These are phyloP conservation scores for Columbina picui DNA, from an alignment of 2,113 vertebrate genomes.

Conservation along the genomic window DNA sequence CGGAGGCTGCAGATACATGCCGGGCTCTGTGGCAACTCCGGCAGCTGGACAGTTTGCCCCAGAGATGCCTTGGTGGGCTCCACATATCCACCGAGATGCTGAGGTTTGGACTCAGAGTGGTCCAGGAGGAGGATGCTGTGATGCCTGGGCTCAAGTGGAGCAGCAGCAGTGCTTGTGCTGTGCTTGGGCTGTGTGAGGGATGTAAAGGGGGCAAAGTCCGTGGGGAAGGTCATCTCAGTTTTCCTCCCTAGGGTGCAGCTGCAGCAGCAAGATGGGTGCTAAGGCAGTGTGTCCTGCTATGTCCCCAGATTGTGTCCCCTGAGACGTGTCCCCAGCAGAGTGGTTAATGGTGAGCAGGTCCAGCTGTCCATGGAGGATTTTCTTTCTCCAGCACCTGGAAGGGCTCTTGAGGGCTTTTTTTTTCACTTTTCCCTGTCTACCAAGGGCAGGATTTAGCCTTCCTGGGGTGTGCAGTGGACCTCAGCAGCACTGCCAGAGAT, in stretches of 20 bases:
- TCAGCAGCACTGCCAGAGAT: accelerated
- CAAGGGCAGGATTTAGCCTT: not conserved
- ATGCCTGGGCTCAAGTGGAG: not conserved
- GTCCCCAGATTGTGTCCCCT: not conserved
- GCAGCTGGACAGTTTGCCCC: accelerated
- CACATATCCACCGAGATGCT: accelerated
- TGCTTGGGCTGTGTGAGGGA: not conserved
- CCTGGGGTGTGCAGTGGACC: no score
- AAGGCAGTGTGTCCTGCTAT: not conserved
- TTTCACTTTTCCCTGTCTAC: not conserved
- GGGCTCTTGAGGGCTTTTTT: not conserved
- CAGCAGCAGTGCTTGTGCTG: accelerated
- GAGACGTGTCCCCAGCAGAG: accelerated
- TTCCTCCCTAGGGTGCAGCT: not conserved
- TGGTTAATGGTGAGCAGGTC: not conserved
- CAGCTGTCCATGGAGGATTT: not conserved
- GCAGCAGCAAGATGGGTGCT: not conserved
- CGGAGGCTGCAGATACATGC: accelerated
- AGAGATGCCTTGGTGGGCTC: not conserved
- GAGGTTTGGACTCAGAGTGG: accelerated
- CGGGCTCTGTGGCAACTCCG: not conserved
- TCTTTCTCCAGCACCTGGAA: not conserved
- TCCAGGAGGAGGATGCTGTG: accelerated
- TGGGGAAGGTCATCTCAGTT: not conserved
- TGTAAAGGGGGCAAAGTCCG: accelerated